phyloP scores from a whole-genome alignment of 2,113 vertebrate genomes.

The Thalassarche chlororhynchos region DNA sequence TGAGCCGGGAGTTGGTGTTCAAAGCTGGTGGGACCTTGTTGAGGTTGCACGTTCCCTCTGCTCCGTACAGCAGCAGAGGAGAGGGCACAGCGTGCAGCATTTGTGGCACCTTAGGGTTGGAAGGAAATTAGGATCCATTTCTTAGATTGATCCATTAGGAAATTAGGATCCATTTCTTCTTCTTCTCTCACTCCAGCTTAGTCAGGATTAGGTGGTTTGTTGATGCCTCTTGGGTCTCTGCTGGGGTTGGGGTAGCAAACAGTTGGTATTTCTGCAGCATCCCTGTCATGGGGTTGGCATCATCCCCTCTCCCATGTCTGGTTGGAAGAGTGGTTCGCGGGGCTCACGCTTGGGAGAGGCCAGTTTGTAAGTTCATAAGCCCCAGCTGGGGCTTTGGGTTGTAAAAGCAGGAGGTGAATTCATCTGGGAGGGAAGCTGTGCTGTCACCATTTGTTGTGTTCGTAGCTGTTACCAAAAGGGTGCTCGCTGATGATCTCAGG shows the following conservation, averaged over 20 bases:
- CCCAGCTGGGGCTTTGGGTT: not conserved
- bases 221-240: not conserved
- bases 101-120: not conserved
- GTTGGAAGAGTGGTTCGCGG: accelerated
- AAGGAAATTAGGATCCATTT: not conserved
- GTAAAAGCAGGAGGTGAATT: not conserved
- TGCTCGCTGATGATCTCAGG: not conserved
- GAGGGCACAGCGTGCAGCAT: accelerated
- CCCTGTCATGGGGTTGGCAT: not conserved
- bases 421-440: not conserved
- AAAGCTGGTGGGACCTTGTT: not conserved
- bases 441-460: accelerated
- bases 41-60: not conserved
- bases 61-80: not conserved
- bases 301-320: not conserved
- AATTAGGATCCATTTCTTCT: not conserved
- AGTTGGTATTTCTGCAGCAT: not conserved
- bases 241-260: too few relatives aligned
- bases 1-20: accelerated
- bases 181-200: not conserved
- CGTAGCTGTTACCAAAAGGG: not conserved
- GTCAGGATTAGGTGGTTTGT: not conserved
- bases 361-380: not conserved
- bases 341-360: not conserved
- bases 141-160: not conserved